These are phyloP conservation scores for Hemaris fuciformis DNA, from an alignment of 2,888 invertebrate genomes.

Conservation along the genomic window DNA sequence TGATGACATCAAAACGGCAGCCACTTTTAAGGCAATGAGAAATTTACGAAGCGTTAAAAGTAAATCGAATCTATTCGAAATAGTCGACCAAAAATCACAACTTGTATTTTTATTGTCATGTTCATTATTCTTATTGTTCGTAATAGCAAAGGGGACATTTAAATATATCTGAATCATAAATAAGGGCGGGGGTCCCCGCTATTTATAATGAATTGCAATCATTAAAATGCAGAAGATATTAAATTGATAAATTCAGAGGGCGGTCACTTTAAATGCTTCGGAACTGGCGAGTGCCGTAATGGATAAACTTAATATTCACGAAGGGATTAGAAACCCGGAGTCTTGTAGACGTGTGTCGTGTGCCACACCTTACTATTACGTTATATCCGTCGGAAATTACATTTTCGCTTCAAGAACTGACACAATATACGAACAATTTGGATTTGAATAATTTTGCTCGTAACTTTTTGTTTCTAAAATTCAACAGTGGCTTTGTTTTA, in stretches of 20 bases:
- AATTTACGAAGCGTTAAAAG: too few relatives aligned
- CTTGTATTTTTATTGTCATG: too few relatives aligned
- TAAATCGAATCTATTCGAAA: too few relatives aligned
- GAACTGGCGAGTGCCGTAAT: slow-evolving; percentile 63
- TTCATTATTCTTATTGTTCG: too few relatives aligned
- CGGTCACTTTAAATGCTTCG: slow-evolving; percentile 61
- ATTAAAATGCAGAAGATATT: slow-evolving; percentile 23
- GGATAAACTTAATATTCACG: slow-evolving; percentile 71
- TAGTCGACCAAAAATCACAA: too few relatives aligned
- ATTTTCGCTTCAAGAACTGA: neutral
- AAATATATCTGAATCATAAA: neutral
- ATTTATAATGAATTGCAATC: neutral
- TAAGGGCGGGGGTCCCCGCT: too few relatives aligned
- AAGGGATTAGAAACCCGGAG: slow-evolving; percentile 43
- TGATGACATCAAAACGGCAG: too few relatives aligned
- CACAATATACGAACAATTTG: neutral
- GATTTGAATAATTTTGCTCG: neutral
- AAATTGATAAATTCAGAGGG: slow-evolving; percentile 58
- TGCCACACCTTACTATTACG: slow-evolving; percentile 12
- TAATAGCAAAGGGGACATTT: neutral
- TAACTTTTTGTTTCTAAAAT: too few relatives aligned
- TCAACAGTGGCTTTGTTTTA: too few relatives aligned
- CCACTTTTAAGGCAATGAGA: too few relatives aligned
- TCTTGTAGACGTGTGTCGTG: slow-evolving; percentile 12
- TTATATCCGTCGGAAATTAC: neutral